Conservation (phyloP, 2,888 invertebrate species). For the Agelastica alni region DNA sequence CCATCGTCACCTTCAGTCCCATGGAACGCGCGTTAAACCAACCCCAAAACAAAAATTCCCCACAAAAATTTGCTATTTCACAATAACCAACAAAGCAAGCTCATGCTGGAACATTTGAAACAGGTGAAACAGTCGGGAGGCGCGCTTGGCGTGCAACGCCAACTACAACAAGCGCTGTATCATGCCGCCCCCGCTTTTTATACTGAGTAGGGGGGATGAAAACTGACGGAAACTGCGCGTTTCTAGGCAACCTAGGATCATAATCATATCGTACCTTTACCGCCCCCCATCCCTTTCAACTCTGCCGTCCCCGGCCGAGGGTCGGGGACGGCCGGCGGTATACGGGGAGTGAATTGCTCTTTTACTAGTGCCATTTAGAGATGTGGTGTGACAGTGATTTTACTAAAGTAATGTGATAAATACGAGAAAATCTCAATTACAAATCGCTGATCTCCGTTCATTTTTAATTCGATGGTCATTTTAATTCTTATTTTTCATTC, state of each 20-base stretch:
- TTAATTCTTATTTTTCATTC: too few species aligned
- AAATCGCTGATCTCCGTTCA: too few species aligned
- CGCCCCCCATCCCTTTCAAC: constrained; percentile 37
- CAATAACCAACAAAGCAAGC: constrained; percentile 15
- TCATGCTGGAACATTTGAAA: constrained; percentile 9
- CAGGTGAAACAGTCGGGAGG: constrained; percentile 11
- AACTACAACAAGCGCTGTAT: constrained; percentile 25
- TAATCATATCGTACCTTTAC: constrained; percentile 55
- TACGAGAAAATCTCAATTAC: too few species aligned
- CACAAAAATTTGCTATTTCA: constrained; percentile 7
- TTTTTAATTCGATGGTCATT: too few species aligned
- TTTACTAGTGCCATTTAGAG: constrained; percentile 46
- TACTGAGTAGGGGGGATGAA: constrained; percentile 52
- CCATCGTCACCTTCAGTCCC: constrained; percentile 9
- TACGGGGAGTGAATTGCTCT: constrained; percentile 45
- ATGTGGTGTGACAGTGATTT: too few species aligned
- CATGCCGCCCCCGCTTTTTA: constrained; percentile 52
- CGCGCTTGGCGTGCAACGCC: constrained; percentile 23
- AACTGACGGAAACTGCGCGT: constrained; percentile 56
- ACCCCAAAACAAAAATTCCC: constrained; percentile 16
- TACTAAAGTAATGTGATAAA: too few species aligned
- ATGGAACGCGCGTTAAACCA: constrained; percentile 16
- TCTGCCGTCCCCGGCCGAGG: constrained; percentile 36
- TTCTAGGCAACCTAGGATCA: constrained; percentile 56
- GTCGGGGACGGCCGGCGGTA: constrained; percentile 22